Percentiles rank a stretch among this genome's conserved stretches.
These are phyloP conservation scores for Lethrus apterus DNA, from an alignment of 1,140 invertebrate genomes.

Conservation along the genomic window DNA sequence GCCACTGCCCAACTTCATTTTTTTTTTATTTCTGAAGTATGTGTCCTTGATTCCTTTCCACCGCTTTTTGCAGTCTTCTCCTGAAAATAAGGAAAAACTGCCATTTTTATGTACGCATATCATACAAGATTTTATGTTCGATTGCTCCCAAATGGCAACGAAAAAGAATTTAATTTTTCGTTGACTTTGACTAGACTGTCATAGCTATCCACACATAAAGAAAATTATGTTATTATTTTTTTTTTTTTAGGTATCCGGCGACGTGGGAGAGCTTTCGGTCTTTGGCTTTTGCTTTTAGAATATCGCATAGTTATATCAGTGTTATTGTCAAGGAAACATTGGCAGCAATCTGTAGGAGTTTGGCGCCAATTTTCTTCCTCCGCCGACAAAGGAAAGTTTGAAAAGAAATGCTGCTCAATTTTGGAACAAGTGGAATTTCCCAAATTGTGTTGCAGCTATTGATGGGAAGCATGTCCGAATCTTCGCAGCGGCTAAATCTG, in stretches of 20 bases:
- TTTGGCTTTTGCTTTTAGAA: constrained; percentile 23
- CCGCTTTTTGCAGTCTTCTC: too few species aligned
- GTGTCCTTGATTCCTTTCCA: too few species aligned
- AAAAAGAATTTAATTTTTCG: too few species aligned
- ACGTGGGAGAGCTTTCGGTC: constrained; percentile 22
- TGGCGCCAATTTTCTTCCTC: constrained; percentile 25
- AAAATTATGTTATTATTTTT: too few species aligned
- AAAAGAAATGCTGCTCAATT: constrained; percentile 15
- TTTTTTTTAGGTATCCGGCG: constrained; percentile 24
- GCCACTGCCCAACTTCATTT: too few species aligned
- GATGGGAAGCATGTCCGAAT: constrained; percentile 28
- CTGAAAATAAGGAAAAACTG: too few species aligned
- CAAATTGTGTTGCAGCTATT: constrained; percentile 20
- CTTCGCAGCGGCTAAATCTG: constrained; percentile 20
- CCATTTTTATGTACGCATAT: too few species aligned
- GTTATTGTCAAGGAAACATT: constrained; percentile 31
- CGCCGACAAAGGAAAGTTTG: constrained; percentile 21
- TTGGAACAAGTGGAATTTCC: constrained; percentile 18
- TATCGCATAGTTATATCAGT: constrained; percentile 26
- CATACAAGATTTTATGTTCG: too few species aligned
- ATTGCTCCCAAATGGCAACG: too few species aligned
- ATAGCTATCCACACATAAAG: too few species aligned
- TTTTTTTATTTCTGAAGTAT: too few species aligned
- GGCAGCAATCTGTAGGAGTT: constrained; percentile 31
- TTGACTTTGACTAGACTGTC: too few species aligned